Base-by-base conservation (phyloP, 1,140 invertebrate genomes). In the Anthonomus grandis region DNA sequence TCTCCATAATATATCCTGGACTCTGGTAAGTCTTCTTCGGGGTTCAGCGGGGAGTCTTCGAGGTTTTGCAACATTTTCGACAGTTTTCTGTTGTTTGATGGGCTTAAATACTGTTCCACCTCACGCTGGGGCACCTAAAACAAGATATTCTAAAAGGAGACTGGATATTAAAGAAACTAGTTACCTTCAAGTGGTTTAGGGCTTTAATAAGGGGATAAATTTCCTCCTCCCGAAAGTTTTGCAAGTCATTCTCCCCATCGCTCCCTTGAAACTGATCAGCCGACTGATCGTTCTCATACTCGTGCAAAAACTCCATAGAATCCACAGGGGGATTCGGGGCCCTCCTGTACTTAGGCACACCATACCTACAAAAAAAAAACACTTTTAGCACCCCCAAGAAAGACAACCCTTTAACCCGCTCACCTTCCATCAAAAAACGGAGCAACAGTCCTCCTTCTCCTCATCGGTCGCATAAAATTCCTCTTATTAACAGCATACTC, bases 1-100 rank as follows among this genome's bases (percentile, higher is more conserved):
- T 78, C 78, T 24, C 81, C 75, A 31, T 74, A 72, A 56, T 81
- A 78, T 56, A 81, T 75, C 36, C 79, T 71, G 24, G 74, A 73
- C 67, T 82, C 80, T 12, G 75, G 74, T 22, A 81, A 70, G 12
- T 68, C 67, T 8, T 69, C 60, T 10, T 57, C 56, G 76, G 39
- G n/a, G 21, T 9, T 19, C 31, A 23, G 8, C 3, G 46, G 12
- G 18, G 8, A 15, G 47, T 58, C 60, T 78, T 73, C 62, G 17
- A 64, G 62, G 12, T 55, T 31, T 24, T 60, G 58, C 21, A 71
- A 37, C 5, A 72, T 22, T 5, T 58, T 47, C 15, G 34, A 19
- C 2, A 70, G 49, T 42, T 65, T 55, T 24, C 63, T 53, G 34
- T 64, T 63, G 49, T 69, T 71, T 56, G 66, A 62, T 0, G 67